Conservation (phyloP, 2,113 vertebrate species). For the Echinops telfairi region DNA sequence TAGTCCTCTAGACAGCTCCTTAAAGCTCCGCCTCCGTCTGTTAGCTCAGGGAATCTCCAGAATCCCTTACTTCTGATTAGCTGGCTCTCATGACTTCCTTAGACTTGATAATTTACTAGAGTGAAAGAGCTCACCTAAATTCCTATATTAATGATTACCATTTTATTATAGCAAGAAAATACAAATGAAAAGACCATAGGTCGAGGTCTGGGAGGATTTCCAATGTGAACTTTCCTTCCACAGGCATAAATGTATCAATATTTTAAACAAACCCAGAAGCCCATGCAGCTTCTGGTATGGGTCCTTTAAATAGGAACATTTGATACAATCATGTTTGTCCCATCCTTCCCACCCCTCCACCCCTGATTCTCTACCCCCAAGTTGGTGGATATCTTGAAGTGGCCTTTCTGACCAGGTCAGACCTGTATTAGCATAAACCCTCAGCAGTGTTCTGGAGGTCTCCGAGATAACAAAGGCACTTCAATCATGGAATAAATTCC, state of each 20-base stretch:
- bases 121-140: background rate
- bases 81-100: background rate
- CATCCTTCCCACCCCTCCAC: no score
- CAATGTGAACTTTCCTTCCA: background rate
- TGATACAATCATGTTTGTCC: background rate
- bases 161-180: background rate
- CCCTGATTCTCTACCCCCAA: background rate
- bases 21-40: background rate
- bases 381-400: background rate
- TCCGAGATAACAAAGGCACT: background rate
- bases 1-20: background rate
- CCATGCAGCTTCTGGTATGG: background rate
- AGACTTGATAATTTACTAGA: background rate
- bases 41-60: background rate
- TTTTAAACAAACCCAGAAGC: background rate
- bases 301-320: background rate
- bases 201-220: background rate
- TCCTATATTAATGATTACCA: background rate
- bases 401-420: background rate
- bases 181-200: background rate
- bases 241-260: background rate
- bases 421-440: background rate
- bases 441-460: background rate
- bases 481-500: background rate
- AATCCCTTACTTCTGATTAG: background rate